phyloP scores from a whole-genome alignment of 2,113 vertebrate species.

The Terrapene triunguis region DNA sequence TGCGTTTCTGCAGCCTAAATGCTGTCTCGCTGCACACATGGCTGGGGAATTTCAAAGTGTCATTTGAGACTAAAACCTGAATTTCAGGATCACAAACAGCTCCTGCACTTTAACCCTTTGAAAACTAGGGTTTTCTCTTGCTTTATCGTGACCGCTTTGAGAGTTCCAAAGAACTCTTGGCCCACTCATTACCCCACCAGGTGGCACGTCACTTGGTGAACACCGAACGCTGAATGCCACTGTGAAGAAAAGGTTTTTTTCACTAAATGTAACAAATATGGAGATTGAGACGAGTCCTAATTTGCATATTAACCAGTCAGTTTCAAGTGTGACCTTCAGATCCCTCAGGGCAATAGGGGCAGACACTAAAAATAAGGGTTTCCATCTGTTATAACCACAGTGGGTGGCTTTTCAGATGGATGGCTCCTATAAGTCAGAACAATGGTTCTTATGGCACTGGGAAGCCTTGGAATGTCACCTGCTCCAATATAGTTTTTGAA shows the following conservation, averaged over 20 bases:
- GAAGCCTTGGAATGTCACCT: not conserved
- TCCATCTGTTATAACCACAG: not conserved
- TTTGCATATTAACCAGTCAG: not conserved
- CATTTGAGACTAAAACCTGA: not conserved
- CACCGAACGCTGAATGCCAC: not conserved
- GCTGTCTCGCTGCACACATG: not conserved
- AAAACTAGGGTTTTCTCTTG: not conserved
- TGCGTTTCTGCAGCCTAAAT: not conserved
- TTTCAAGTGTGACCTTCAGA: not conserved
- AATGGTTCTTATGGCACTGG: not conserved
- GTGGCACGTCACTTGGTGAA: not conserved
- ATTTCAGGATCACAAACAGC: not conserved
- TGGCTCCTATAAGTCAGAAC: not conserved
- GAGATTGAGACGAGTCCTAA: not conserved
- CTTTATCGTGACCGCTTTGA: not conserved
- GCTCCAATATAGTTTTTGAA: not conserved
- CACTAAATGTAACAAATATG: not conserved
- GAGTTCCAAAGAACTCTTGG: not conserved
- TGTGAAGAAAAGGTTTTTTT: not conserved
- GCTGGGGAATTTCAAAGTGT: not conserved
- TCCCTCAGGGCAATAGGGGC: not conserved
- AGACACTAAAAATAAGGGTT: not conserved
- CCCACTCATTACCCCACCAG: not conserved
- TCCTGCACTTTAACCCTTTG: not conserved
- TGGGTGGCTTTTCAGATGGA: not conserved